Percentiles rank a stretch among this genome's conserved stretches.
These are phyloP conservation scores for Psilopsiagon aymara DNA, from an alignment of 2,113 vertebrate genomes.

Conservation along the genomic window DNA sequence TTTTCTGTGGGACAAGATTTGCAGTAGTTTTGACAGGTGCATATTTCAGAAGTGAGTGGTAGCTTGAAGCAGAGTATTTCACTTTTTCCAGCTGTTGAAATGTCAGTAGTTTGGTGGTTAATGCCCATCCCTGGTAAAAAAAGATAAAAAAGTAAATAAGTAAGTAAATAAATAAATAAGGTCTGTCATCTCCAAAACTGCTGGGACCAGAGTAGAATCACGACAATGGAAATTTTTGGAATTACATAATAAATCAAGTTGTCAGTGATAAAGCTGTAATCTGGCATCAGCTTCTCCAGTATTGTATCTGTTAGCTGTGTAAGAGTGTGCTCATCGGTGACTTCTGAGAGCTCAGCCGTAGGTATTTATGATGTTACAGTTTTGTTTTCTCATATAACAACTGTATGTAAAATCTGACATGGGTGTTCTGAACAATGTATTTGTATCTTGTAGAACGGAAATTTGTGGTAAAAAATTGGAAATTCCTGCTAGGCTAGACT, in stretches of 20 bases:
- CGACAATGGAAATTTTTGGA: background rate
- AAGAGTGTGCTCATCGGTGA: background rate
- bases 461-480: background rate
- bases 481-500: background rate
- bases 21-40: background rate
- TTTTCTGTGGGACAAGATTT: background rate
- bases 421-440: background rate
- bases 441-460: background rate
- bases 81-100: background rate
- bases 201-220: background rate
- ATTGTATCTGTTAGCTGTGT: background rate
- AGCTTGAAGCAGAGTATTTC: background rate
- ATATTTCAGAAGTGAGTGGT: background rate
- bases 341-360: background rate
- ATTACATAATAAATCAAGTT: conserved; percentile 32
- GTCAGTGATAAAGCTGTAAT: conserved; percentile 39
- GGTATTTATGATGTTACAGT: conserved; percentile 35
- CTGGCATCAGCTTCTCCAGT: conserved; percentile 17
- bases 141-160: background rate
- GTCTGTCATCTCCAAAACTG: background rate
- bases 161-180: background rate
- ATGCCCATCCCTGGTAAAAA: background rate
- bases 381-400: background rate
- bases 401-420: background rate
- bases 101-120: background rate